Base-by-base conservation (phyloP, 1,140 invertebrate species). In the Potamilus streckersoni region DNA sequence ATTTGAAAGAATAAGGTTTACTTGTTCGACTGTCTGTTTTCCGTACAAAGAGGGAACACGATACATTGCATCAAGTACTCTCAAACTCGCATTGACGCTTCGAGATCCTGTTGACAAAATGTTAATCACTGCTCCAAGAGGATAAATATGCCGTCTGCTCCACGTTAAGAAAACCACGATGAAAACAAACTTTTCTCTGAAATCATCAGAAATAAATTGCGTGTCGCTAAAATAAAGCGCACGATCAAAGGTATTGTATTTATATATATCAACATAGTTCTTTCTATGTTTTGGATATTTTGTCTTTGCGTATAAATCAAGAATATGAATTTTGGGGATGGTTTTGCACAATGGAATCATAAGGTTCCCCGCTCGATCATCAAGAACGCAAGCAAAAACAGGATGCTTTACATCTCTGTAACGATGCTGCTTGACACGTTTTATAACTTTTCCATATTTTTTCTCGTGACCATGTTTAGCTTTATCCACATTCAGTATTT, bases 331-430 rank as follows among this genome's bases (percentile, higher is more conserved):
- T 64, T 85, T 87, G 27, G 87, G 87, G n/a, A 85, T 71, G 17
- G 78, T 85, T 74, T 82, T 82, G 79, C 84, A 83, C 1, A 88
- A 65, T 49, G 87, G 86, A 38, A 74, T 78, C 82, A 87, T 85
- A 0, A 89, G 73, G 74, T 82, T 71, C 16, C 79, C 75, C 15
- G 81, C 79, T 23, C 71, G 65, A 11, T 79, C 69, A 74, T 87
- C 85, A 31, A 84, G 59, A 6, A 77, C 81, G 71, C 87, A 88
- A 2, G 84, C 76, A 70, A 87, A 82, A 1, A 84, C 80, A 2
- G 83, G 81, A 78, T 86, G 70, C 19, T 75, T 65, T 15, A 64
- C 60, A 49, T 79, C 74, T 38, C 72, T 73, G 65, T 61, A 65
- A 23, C 71, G 76, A 55, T 79, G 62, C 65, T 75, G 74, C 19